These are phyloP conservation scores for Marronus borbonicus DNA, from an alignment of 2,888 invertebrate genomes.

Conservation along the genomic window DNA sequence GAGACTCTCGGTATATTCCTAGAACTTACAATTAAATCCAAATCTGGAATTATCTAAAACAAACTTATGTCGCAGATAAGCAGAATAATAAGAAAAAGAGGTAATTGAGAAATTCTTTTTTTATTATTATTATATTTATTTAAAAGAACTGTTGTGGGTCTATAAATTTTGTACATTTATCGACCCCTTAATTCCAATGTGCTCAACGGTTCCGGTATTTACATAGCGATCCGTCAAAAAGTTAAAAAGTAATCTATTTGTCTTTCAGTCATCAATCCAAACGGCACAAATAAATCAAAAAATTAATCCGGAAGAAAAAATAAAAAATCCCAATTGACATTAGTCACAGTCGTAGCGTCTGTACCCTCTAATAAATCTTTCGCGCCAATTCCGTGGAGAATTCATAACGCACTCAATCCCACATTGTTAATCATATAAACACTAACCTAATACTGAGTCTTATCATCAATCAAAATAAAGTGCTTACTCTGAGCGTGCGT, in stretches of 20 bases:
- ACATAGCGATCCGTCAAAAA: background rate
- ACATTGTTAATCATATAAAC: conserved; percentile 52
- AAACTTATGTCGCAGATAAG: no score
- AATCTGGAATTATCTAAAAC: no score
- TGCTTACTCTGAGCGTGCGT: conserved; percentile 40
- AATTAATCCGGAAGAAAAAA: conserved; percentile 38
- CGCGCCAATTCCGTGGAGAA: conserved; percentile 38
- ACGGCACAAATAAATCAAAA: conserved; percentile 24
- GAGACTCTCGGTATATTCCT: no score
- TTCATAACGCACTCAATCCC: conserved; percentile 49
- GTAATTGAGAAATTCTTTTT: no score
- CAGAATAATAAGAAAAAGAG: no score
- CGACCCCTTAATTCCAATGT: background rate
- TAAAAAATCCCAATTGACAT: conserved; percentile 31
- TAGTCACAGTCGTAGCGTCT: conserved; percentile 43
- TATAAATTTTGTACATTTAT: no score
- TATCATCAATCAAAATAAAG: conserved; percentile 51
- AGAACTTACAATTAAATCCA: no score
- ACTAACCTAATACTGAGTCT: conserved; percentile 48
- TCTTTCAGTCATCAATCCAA: conserved; percentile 3
- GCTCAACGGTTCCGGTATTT: background rate
- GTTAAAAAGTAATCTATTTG: conserved; percentile 21
- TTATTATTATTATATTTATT: no score
- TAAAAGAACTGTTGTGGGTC: no score
- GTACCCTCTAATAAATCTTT: conserved; percentile 46